phyloP scores from a whole-genome alignment of 2,113 vertebrate species.

The Eleginops maclovinus region DNA sequence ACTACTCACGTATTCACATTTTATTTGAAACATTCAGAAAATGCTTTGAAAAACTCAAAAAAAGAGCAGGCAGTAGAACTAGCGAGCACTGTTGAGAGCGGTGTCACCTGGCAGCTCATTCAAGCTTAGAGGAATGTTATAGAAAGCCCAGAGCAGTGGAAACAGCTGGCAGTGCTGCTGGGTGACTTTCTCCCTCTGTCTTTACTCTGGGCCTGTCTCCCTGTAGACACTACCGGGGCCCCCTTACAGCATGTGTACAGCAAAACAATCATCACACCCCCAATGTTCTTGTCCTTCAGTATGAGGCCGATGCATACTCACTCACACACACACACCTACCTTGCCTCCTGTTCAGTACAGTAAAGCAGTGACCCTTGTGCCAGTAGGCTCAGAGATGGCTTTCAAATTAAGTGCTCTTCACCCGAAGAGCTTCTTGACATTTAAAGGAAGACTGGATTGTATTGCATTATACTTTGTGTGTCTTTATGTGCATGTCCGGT shows the following conservation, averaged over 20 bases:
- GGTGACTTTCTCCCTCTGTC: slow-evolving; percentile 63
- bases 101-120: slow-evolving; percentile 74
- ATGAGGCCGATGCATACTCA: slow-evolving; percentile 18
- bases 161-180: slow-evolving; percentile 69
- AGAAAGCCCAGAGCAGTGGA: slow-evolving; percentile 66
- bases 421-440: slow-evolving; percentile 62
- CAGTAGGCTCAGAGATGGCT: slow-evolving; percentile 45
- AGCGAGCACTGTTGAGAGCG: slow-evolving; percentile 34
- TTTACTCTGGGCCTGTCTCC: slow-evolving; percentile 52
- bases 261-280: slow-evolving; percentile 60
- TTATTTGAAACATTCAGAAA: slow-evolving; percentile 26
- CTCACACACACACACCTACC: neutral
- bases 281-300: slow-evolving; percentile 59
- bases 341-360: slow-evolving; percentile 45
- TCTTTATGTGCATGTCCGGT: slow-evolving; percentile 5
- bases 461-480: slow-evolving; percentile 23
- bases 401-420: slow-evolving; percentile 47
- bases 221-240: slow-evolving; percentile 61
- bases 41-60: slow-evolving; percentile 18
- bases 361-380: slow-evolving; percentile 32
- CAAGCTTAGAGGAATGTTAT: slow-evolving; percentile 71
- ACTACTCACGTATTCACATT: slow-evolving; percentile 12
- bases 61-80: slow-evolving; percentile 24
- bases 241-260: slow-evolving; percentile 63
- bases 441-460: slow-evolving; percentile 33